Conservation (phyloP, 1,140 invertebrate species). For the Papilio aristodemus region DNA sequence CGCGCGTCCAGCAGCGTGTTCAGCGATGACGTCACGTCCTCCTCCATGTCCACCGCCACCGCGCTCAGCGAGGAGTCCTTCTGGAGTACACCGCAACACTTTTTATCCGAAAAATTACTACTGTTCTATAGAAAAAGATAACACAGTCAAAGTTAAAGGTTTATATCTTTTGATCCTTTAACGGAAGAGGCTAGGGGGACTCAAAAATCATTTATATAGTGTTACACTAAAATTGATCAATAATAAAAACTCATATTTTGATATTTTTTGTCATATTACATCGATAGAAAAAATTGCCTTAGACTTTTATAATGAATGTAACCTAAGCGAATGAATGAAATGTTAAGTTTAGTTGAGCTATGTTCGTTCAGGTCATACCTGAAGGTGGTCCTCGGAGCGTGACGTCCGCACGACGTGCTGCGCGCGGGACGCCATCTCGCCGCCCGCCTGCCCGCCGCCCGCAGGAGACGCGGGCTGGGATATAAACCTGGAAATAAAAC, state of each 20-base stretch:
- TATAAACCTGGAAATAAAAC: conserved; percentile 76
- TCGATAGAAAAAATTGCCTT: too few relatives aligned
- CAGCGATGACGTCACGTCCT: conserved; percentile 94
- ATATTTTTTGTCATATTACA: too few relatives aligned
- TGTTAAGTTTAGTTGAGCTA: too few relatives aligned
- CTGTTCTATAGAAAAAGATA: too few relatives aligned
- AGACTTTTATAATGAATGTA: too few relatives aligned
- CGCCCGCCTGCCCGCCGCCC: conserved; percentile 79
- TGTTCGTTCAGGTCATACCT: conserved; percentile 69
- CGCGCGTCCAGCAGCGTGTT: conserved; percentile 93
- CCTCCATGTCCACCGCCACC: conserved; percentile 94
- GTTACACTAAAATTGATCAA: too few relatives aligned
- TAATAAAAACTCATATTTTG: too few relatives aligned
- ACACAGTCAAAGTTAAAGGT: too few relatives aligned
- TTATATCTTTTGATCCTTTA: too few relatives aligned
- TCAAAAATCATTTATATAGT: too few relatives aligned
- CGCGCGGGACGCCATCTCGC: conserved; percentile 52
- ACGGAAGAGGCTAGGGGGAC: too few relatives aligned
- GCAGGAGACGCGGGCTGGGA: conserved; percentile 91
- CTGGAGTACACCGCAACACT: conserved; percentile 68
- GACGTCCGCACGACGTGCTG: conserved; percentile 85
- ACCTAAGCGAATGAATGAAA: background rate
- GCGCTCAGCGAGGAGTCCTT: conserved; percentile 88
- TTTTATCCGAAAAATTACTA: too few relatives aligned
- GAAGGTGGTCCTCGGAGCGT: conserved; percentile 92